These are phyloP conservation scores for Ophonus ardosiacus DNA, from an alignment of 2,888 invertebrate genomes.

Conservation along the genomic window DNA sequence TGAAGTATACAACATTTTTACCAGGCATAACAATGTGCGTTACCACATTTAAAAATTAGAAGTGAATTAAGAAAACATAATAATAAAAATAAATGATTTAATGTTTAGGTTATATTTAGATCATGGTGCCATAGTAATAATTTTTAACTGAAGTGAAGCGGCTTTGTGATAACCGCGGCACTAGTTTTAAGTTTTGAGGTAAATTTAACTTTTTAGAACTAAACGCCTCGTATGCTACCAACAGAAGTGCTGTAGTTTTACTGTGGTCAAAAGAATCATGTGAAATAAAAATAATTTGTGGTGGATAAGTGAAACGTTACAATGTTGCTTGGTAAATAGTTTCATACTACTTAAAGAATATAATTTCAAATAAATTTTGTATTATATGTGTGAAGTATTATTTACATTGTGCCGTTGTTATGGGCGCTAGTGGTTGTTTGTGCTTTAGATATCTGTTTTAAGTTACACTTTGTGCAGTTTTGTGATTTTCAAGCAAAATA, in stretches of 20 bases:
- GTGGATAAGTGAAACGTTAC: constrained; percentile 9
- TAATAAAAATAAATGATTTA: constrained; percentile 9
- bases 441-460: constrained; percentile 30
- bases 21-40: constrained; percentile 45
- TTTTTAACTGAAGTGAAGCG: constrained; percentile 11
- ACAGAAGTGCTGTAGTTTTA: constrained; percentile 50
- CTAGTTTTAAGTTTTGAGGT: constrained; percentile 38
- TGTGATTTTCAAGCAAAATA: constrained; percentile 2
- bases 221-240: constrained; percentile 52
- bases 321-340: constrained; percentile 21
- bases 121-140: constrained; percentile 26
- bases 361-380: constrained; percentile 30
- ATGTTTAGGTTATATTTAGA: constrained; percentile 5
- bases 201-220: constrained; percentile 51
- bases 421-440: constrained; percentile 56
- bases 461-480: not conserved
- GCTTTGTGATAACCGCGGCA: constrained; percentile 45
- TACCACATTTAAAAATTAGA: constrained; percentile 36
- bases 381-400: not conserved
- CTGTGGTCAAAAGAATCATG: constrained; percentile 40
- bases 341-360: not conserved
- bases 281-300: constrained; percentile 35
- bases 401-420: constrained; percentile 48
- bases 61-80: constrained; percentile 9
- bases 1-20: constrained; percentile 51